Percentiles rank a stretch among this genome's conserved stretches.
phyloP scores from a whole-genome alignment of 2,113 vertebrate genomes.

The Leptobrachium leishanense region DNA sequence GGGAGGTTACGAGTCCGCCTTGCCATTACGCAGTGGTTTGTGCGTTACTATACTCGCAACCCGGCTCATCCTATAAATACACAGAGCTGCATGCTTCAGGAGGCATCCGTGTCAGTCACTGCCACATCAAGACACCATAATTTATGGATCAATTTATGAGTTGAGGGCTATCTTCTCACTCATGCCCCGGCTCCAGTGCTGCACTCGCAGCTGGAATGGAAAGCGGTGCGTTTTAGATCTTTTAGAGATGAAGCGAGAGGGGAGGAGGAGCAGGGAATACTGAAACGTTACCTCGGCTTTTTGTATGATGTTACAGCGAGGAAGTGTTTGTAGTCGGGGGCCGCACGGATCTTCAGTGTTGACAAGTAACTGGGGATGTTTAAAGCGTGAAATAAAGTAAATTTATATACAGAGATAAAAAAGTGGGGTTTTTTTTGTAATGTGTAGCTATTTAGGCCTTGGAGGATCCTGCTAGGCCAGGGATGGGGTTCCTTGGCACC shows the following conservation, averaged over 20 bases:
- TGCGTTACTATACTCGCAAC: neutral
- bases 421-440: too few relatives aligned
- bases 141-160: neutral
- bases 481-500: too few relatives aligned
- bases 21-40: neutral
- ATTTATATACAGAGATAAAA: too few relatives aligned
- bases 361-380: neutral
- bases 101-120: neutral
- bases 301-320: neutral
- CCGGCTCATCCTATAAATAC: neutral
- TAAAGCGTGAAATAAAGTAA: too few relatives aligned
- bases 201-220: neutral
- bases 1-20: neutral
- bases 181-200: neutral
- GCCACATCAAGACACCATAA: neutral
- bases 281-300: neutral
- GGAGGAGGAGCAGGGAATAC: neutral
- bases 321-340: neutral
- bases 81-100: neutral
- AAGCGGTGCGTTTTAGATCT: neutral
- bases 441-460: too few relatives aligned
- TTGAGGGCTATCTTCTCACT: neutral
- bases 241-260: constrained; percentile 24
- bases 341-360: neutral
- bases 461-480: too few relatives aligned